Evolutionary conservation across 1,140 invertebrate species (phyloP).

Genomic region (Ridgeia piscesae): DNA sequence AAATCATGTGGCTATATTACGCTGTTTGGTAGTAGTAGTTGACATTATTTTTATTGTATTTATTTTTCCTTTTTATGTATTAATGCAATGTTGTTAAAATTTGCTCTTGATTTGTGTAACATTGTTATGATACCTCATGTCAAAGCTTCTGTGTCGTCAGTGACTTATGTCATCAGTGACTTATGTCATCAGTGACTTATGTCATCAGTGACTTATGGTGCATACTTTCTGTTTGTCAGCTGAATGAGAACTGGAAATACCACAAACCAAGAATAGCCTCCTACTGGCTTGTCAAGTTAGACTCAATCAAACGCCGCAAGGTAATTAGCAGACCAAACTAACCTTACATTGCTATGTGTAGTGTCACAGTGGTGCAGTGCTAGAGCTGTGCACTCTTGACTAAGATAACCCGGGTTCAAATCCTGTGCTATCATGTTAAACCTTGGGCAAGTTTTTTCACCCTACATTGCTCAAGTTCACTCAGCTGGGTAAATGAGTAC

Average conservation of each 20-base stretch:
- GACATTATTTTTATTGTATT: neutral
- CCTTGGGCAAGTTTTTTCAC: too few species aligned
- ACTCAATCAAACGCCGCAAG: conserved; percentile 56
- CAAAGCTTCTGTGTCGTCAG: neutral
- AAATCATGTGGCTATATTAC: neutral
- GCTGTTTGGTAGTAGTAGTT: neutral
- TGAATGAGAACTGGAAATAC: conserved; percentile 56
- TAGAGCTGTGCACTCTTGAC: too few species aligned
- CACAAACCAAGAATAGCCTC: conserved; percentile 57
- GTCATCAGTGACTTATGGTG: neutral
- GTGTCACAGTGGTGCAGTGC: too few species aligned
- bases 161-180: neutral
- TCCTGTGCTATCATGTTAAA: too few species aligned
- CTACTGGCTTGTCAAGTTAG: conserved; percentile 58
- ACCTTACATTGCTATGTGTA: too few species aligned
- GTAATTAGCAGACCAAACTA: conserved; percentile 30
- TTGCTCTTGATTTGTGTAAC: neutral
- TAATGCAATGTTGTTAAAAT: neutral
- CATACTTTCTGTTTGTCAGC: conserved; percentile 33
- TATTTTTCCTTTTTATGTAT: neutral
- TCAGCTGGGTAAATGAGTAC: too few species aligned
- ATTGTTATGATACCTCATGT: neutral
- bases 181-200: too few species aligned
- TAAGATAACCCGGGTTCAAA: too few species aligned
- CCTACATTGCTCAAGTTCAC: too few species aligned